Evolutionary conservation across 2,113 vertebrate species (phyloP).

Genomic region (Chlamydotis undulata): DNA sequence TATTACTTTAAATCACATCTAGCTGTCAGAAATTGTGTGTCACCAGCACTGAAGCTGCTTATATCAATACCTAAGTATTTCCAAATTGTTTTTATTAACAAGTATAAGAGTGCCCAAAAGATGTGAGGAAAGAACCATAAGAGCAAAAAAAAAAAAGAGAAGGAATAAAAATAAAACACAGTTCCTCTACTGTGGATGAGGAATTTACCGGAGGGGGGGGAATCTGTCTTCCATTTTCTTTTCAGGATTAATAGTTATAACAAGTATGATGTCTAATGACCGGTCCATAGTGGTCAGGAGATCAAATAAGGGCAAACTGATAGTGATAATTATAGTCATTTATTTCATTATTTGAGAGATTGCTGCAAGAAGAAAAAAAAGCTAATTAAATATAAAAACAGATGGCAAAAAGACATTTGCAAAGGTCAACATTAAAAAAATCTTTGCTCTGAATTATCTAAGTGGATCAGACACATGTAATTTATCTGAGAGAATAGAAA

Average conservation of each 20-base stretch:
- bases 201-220: background rate
- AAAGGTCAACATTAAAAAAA: slow-evolving; percentile 41
- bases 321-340: slow-evolving; percentile 1
- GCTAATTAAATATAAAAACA: slow-evolving; percentile 59
- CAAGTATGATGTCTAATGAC: background rate
- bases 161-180: background rate
- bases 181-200: background rate
- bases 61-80: background rate
- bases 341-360: slow-evolving; percentile 36
- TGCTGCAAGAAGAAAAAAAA: background rate
- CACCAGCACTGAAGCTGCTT: background rate
- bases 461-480: slow-evolving; percentile 21
- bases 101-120: background rate
- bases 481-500: slow-evolving; percentile 41
- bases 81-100: background rate
- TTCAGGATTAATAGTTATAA: background rate
- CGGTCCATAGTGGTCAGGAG: background rate
- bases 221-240: background rate
- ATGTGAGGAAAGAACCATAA: background rate
- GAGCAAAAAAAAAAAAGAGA: background rate
- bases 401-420: slow-evolving; percentile 32
- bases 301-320: background rate
- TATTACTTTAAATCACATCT: background rate
- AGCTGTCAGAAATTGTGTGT: background rate
- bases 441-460: slow-evolving; percentile 27